A percentile compares a stretch with the other conserved stretches of the same genome.
phyloP scores from a whole-genome alignment of 30 jellyfish, hydroid and myxozoan genomes.

The Cassiopea xamachana region DNA sequence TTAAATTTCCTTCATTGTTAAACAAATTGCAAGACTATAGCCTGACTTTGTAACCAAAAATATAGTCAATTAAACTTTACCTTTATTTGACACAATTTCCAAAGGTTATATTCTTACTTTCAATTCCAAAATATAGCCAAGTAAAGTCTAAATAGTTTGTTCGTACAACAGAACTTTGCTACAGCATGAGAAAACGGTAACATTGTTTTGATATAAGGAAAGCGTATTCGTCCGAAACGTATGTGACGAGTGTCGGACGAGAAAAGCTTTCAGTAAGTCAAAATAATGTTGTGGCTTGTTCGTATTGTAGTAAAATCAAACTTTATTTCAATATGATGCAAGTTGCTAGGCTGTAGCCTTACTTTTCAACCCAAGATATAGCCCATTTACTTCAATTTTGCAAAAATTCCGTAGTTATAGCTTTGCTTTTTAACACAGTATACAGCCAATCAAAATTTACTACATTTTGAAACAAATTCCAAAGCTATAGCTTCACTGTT shows the following conservation, averaged over 20 bases:
- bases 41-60: neutral
- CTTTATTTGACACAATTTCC: too few relatives aligned
- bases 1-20: neutral
- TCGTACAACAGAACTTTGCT: too few relatives aligned
- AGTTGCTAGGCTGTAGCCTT: neutral
- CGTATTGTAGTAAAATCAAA: neutral
- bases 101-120: neutral
- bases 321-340: neutral
- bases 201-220: too few relatives aligned
- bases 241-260: too few relatives aligned
- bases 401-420: neutral
- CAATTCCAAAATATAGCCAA: neutral
- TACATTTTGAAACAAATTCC: neutral
- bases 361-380: neutral
- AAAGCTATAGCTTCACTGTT: neutral
- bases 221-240: too few relatives aligned
- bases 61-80: neutral
- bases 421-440: neutral
- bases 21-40: neutral
- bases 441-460: neutral
- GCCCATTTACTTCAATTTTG: neutral
- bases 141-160: too few relatives aligned
- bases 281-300: too few relatives aligned
- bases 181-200: neutral
- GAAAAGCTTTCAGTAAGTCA: too few relatives aligned